phyloP scores from a whole-genome alignment of 2,797 vertebrate genomes.

The Aratinga solstitialis region DNA sequence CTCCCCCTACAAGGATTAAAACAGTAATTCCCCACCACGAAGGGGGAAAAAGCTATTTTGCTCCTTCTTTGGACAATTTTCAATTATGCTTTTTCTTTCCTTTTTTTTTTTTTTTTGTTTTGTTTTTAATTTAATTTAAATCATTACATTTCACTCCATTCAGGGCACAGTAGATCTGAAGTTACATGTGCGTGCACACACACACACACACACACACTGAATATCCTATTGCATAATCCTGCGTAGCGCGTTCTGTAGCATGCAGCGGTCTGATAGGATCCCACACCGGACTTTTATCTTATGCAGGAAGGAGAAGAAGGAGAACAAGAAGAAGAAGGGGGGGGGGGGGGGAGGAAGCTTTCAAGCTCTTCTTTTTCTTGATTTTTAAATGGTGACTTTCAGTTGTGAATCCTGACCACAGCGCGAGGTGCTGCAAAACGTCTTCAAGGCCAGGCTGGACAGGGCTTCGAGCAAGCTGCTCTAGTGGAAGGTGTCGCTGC shows the following conservation, averaged over 20 bases:
- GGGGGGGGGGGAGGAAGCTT: background rate
- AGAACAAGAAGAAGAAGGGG: background rate
- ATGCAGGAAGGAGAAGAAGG: background rate
- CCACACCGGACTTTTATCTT: background rate
- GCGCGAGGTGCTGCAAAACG: background rate
- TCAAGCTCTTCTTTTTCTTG: background rate
- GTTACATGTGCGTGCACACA: background rate
- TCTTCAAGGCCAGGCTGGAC: background rate
- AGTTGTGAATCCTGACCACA: background rate
- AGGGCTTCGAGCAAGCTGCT: background rate
- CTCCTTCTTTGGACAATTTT: background rate
- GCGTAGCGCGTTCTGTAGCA: background rate
- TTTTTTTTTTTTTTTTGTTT: no score
- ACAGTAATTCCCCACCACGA: background rate
- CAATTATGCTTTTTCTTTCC: background rate
- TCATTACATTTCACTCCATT: background rate
- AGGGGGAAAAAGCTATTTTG: background rate
- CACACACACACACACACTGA: background rate
- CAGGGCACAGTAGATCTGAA: background rate
- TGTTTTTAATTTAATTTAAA: background rate
- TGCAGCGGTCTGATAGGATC: background rate
- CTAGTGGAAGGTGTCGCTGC: background rate
- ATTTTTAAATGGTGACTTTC: background rate
- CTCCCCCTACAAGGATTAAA: background rate
- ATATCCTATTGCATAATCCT: constrained; percentile 7